Evolutionary conservation across 2,888 invertebrate species (phyloP), one percentile per base, ranked within the genome.

Genomic region (Drosophila formosana): DNA sequence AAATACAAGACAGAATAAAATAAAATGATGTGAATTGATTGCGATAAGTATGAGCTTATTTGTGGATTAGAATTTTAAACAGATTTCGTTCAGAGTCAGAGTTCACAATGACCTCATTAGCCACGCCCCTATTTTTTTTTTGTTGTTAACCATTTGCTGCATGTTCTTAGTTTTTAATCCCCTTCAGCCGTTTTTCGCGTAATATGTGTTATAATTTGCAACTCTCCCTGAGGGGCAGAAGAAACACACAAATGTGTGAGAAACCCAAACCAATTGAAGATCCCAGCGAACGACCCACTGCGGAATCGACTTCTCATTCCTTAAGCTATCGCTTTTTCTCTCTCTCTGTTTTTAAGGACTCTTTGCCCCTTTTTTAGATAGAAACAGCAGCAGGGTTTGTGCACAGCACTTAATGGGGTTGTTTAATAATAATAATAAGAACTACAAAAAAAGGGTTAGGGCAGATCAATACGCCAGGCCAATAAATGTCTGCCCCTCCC

Each of bases 351-450:
- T 23, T 11, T 4, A 50, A 18, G 39, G 39, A 41, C 39, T 34
- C 34, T 34, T 9, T 34, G 43, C 55, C 53, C 53, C 47, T 64
- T 65, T 62, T 76, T 67, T 62, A 83, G 87, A 84, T 88, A 83
- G 30, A 39, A 58, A 39, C 57, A 32, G 25, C 49, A 34, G 34
- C 25, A 28, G 53, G 39, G 30, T 45, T 55, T 41, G 26, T 53
- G 43, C 34, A 66, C 49, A 66, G 61, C 77, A 64, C 73, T 71
- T 78, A 88, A 86, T 80, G 76, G 89, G 85, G 85, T 86, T 86
- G 85, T 89, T 86, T 88, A 88, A 89, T 85, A 89, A 80, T 75
- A 83, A 83, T 76, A 76, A 76, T 76, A 76, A 75, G 57, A 64
- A 63, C 57, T 56, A 39, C 37, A 11, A 55, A 46, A 41, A 49